A percentile compares a stretch with the other conserved stretches of the same genome.
Conservation (phyloP, 2,797 vertebrate species). For the Centropyge bicolor region DNA sequence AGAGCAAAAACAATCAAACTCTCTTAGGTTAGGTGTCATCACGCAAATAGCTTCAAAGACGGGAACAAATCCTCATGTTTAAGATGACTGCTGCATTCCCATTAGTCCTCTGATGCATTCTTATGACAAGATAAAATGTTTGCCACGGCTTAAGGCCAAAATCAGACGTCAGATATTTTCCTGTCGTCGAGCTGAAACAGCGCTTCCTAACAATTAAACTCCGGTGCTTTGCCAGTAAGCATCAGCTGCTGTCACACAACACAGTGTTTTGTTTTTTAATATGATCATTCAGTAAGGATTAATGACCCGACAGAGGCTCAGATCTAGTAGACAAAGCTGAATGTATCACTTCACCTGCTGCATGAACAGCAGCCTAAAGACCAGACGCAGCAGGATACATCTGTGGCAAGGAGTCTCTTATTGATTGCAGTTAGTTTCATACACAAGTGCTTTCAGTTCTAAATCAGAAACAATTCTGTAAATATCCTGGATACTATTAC, state of each 20-base stretch:
- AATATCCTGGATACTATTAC: neutral
- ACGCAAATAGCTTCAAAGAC: slow-evolving; percentile 47
- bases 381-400: slow-evolving; percentile 3
- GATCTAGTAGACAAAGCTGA: neutral
- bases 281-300: neutral
- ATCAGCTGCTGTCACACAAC: slow-evolving; percentile 17
- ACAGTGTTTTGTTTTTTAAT: neutral
- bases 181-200: slow-evolving; percentile 6
- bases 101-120: slow-evolving; percentile 35
- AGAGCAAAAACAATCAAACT: slow-evolving; percentile 14
- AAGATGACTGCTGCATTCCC: slow-evolving; percentile 36
- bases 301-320: slow-evolving; percentile 7
- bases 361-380: slow-evolving; percentile 2
- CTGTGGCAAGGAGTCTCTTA: neutral
- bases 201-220: slow-evolving; percentile 28
- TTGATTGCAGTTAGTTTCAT: slow-evolving; percentile 5
- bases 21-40: slow-evolving; percentile 56
- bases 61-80: slow-evolving; percentile 38
- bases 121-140: slow-evolving; percentile 38
- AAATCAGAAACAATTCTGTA: neutral
- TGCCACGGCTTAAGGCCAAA: slow-evolving; percentile 20
- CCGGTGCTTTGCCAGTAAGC: slow-evolving; percentile 11
- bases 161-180: slow-evolving; percentile 5
- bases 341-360: slow-evolving; percentile 17
- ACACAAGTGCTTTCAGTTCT: neutral